Conservation (phyloP, 2,113 vertebrate species). For the Eptesicus fuscus region DNA sequence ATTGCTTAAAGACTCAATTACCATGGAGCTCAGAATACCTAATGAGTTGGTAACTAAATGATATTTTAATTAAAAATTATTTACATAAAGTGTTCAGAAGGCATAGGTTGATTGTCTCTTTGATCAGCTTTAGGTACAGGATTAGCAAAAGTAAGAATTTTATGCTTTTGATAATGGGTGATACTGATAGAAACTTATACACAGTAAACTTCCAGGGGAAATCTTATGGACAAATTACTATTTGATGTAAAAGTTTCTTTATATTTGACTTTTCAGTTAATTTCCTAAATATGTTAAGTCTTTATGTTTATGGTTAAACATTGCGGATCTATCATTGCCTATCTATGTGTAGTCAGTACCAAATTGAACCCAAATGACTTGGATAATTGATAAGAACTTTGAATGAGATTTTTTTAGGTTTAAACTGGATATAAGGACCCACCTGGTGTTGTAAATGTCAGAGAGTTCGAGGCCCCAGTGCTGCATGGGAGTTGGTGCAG, state of each 20-base stretch:
- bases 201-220: background rate
- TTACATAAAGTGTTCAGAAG: background rate
- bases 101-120: background rate
- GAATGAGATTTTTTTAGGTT: background rate
- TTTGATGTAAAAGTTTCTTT: background rate
- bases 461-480: background rate
- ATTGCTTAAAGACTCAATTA: background rate
- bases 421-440: background rate
- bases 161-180: background rate
- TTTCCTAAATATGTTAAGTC: background rate
- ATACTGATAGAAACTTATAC: background rate
- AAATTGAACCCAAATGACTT: background rate
- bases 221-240: constrained; percentile 27
- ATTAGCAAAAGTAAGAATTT: background rate
- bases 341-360: background rate
- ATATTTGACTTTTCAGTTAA: background rate
- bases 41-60: constrained; percentile 24
- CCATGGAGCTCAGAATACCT: background rate
- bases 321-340: background rate
- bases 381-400: background rate
- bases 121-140: background rate
- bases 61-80: constrained; percentile 20
- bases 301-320: constrained; percentile 23
- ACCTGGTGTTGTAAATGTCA: background rate
- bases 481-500: background rate